Base-by-base conservation (phyloP, 2,113 vertebrate genomes). In the Gavialis gangeticus region DNA sequence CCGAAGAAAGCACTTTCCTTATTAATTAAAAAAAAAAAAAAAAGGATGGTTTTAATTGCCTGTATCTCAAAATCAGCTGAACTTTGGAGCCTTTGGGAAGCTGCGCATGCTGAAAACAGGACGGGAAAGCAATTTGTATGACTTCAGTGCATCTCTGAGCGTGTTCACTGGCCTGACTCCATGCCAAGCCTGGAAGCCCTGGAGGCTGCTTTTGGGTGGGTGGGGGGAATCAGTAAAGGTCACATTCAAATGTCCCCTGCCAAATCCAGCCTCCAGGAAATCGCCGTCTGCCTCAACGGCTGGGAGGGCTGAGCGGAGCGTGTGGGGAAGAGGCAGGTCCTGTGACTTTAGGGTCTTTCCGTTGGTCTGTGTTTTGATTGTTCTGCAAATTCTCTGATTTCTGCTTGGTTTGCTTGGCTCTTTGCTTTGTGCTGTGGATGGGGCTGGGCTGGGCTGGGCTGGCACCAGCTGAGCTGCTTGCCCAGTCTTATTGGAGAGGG, bases 41-140 rank as follows among this genome's bases (percentile, higher is more conserved):
- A 76, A 86, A 87, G 90, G 88, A 90, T 94, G 94, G 86, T 95
- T 95, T 90, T 90, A 58, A 95, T 93, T 90, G 34, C 79, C 6
- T 0, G 1, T 71, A 3, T 95, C 94, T 25, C 94, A 89, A 73
- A 79, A 93, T 91, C 84, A 4, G 3, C 88, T 66, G 91, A 97
- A 89, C 95, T 55, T 91, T 28, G 92, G 46, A 94, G 81, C 96
- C 94, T 85, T 28, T 75, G 84, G 1, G 46, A 76, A 28, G 87
- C 87, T 25, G 6, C 19, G n/a, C 66, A 12, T 34, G 66, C 85
- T 82, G 69, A 67, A 11, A 71, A 4, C 0, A 12, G 64, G 93
- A 84, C 82, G 96, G 81, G 84, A 90, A 90, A 67, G 67, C 0
- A 4, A 2, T n/a, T 91, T 57, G 3, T 6, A 18, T 24, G 19